These are phyloP conservation scores for Meloidogyne hapla DNA, from an alignment of 1,140 invertebrate genomes.

Conservation along the genomic window DNA sequence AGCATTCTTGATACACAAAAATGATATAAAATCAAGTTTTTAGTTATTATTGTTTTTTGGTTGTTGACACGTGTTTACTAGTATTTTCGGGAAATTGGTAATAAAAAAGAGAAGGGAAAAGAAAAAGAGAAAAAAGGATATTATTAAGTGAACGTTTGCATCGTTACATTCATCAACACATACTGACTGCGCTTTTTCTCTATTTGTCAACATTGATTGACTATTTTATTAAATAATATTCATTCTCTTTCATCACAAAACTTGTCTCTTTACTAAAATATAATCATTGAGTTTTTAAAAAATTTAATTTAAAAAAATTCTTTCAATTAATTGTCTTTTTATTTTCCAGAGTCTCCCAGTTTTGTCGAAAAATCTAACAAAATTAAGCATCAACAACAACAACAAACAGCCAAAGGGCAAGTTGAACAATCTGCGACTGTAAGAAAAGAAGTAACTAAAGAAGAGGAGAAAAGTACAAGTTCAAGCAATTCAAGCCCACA, in stretches of 20 bases:
- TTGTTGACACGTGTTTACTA: background rate
- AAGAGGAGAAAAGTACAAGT: background rate
- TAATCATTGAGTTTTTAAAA: too few relatives aligned
- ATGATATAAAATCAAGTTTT: background rate
- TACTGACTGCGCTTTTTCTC: background rate
- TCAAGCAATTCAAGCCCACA: background rate
- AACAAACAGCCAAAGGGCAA: background rate
- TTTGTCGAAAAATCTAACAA: background rate
- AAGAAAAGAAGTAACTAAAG: background rate
- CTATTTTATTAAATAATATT: background rate
- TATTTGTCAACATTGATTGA: background rate
- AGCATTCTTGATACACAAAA: background rate
- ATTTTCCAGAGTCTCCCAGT: background rate
- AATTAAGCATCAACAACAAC: background rate
- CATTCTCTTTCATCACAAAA: background rate
- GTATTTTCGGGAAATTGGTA: background rate
- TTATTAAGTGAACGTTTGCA: background rate
- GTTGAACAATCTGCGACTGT: background rate
- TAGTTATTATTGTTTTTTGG: background rate
- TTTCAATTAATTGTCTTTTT: too few relatives aligned
- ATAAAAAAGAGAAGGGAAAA: background rate
- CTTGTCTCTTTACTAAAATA: too few relatives aligned
- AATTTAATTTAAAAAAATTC: too few relatives aligned
- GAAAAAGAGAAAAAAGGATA: background rate
- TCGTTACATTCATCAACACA: constrained; percentile 1